Percentiles rank a stretch among this genome's conserved stretches.
These are phyloP conservation scores for Pempheris klunzingeri DNA, from an alignment of 2,797 vertebrate genomes.

Conservation along the genomic window DNA sequence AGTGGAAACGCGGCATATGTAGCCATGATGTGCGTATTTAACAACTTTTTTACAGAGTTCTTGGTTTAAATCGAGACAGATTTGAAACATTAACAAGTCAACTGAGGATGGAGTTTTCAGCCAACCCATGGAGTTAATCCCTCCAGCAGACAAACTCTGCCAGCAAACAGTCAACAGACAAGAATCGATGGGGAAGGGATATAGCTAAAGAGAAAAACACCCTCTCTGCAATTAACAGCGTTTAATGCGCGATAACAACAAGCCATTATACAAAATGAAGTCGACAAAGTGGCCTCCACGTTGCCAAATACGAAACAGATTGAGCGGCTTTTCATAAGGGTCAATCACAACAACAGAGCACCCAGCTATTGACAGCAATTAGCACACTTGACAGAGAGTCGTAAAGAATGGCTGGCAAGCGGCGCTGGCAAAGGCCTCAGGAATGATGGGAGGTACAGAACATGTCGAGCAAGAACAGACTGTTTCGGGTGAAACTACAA, in stretches of 20 bases:
- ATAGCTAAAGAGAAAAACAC: slow-evolving; percentile 5
- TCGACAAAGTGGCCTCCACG: slow-evolving; percentile 27
- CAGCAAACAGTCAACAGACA: not conserved
- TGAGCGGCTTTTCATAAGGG: slow-evolving; percentile 62
- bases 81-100: not conserved
- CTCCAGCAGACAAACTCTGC: not conserved
- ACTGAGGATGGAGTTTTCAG: not conserved
- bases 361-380: slow-evolving; percentile 70
- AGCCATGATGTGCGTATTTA: too few species aligned
- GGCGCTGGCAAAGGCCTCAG: slow-evolving; percentile 23
- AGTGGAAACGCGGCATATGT: too few species aligned
- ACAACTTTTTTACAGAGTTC: not conserved
- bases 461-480: slow-evolving; percentile 15
- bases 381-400: slow-evolving; percentile 63
- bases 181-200: not conserved
- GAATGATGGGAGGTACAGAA: slow-evolving; percentile 9
- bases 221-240: slow-evolving; percentile 46
- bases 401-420: slow-evolving; percentile 46
- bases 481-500: slow-evolving; percentile 11
- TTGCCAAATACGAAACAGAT: slow-evolving; percentile 62
- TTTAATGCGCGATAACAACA: slow-evolving; percentile 58
- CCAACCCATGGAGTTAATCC: not conserved
- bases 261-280: slow-evolving; percentile 50
- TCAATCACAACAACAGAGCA: slow-evolving; percentile 64
- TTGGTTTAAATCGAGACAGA: not conserved